These are phyloP conservation scores for Aurelia sp. DNA, from an alignment of 30 jellyfish, hydroid and myxozoan species.

Conservation along the genomic window DNA sequence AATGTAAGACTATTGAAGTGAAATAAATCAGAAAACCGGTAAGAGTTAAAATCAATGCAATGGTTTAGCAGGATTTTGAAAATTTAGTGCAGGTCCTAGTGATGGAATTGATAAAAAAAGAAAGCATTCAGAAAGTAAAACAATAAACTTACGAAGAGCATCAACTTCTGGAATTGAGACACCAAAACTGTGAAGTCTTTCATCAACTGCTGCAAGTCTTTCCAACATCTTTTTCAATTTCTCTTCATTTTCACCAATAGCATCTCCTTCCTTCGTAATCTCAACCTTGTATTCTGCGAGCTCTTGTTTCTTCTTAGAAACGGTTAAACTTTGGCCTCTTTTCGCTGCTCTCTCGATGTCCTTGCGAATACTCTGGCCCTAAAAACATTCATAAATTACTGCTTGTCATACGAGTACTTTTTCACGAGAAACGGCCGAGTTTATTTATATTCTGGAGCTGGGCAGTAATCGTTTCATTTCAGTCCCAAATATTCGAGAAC, in stretches of 20 bases:
- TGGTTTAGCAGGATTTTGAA: too few species aligned
- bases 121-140: background rate
- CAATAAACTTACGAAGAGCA: constrained; percentile 37
- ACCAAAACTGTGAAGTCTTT: constrained; percentile 25
- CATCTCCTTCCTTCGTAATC: constrained; percentile 13
- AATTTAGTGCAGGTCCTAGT: too few species aligned
- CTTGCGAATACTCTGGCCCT: constrained; percentile 33
- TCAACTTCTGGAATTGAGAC: constrained; percentile 37
- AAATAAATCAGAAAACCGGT: too few species aligned
- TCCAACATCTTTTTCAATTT: constrained; percentile 11
- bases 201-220: constrained; percentile 28
- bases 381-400: too few species aligned
- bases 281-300: constrained; percentile 35
- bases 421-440: too few species aligned
- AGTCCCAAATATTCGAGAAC: too few species aligned
- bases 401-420: too few species aligned
- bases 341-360: constrained; percentile 61
- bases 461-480: too few species aligned
- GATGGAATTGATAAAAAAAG: background rate
- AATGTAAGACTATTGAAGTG: too few species aligned
- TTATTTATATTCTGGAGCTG: too few species aligned
- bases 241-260: background rate
- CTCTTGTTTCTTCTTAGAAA: constrained; percentile 40
- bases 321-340: constrained; percentile 49
- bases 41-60: too few species aligned